Evolutionary conservation across 2,797 vertebrate species (phyloP), one percentile per base, ranked within the genome.

Genomic region (Hippopotamyrus pictus): DNA sequence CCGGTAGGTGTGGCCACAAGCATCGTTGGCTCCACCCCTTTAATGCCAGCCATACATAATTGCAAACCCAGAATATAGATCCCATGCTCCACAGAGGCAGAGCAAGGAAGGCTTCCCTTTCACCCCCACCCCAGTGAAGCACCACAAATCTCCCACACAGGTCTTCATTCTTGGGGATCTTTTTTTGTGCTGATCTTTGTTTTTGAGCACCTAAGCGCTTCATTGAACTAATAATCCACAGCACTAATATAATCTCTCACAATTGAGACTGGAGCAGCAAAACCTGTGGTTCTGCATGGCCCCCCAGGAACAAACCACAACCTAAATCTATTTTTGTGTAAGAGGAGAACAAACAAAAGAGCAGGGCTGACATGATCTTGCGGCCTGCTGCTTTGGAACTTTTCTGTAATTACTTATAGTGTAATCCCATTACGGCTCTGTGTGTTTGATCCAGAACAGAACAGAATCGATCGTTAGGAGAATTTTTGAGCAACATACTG

Each of bases 1-100:
- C 98, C 50, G 98, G 98, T 99, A 96, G 91, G 97, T 96, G 93
- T 88, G 0, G 54, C 57, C n/a, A 25, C 48, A 79, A 44, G 54
- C 19, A 17, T 79, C 33, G 44, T 76, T 79, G 73, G 59, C 54
- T 22, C 4, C 84, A 22, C 51, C 12, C 19, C 12, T 57, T 37
- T 57, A 59, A 3, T 53, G 22, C 11, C 22, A 3, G 37, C 46
- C 86, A 50, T 17, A 41, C 88, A 37, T 69, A 69, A 29, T 29
- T 11, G 25, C 65, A 33, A 29, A 41, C 86, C 7, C 29, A 87
- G 17, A 87, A 51, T 37, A 79, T 79, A 44, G 17, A 79, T 44
- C 33, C 37, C 73, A 44, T 79, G 73, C 37, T 41, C 33, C 73
- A 19, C 9, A 44, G 73, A 79, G 17, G 37, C 37, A 44, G 37